A percentile compares a stretch with the other conserved stretches of the same genome.
Evolutionary conservation across 2,888 invertebrate species (phyloP).

Genomic region (Drosophila meridionalis): DNA sequence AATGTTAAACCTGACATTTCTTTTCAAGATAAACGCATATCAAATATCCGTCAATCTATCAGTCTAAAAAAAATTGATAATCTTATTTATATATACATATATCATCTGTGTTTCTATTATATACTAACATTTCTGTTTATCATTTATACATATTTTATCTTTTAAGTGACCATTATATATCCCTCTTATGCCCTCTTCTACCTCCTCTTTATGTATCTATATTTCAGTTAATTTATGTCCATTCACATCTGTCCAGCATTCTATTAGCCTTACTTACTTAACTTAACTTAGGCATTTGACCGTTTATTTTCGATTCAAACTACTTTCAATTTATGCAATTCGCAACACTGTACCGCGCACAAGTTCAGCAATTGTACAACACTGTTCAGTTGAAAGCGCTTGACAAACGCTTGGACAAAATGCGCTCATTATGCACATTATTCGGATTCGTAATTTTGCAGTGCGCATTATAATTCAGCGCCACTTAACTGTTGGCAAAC

Average conservation of each 20-base stretch:
- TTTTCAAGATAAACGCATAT: neutral
- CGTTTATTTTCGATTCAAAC: neutral
- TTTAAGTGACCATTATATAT: no score
- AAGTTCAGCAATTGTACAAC: slow-evolving; percentile 8
- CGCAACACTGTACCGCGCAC: neutral
- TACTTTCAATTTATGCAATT: slow-evolving; percentile 4
- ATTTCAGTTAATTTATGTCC: neutral
- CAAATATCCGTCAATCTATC: no score
- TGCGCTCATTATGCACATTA: slow-evolving; percentile 46
- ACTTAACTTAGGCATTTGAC: neutral
- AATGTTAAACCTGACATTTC: no score
- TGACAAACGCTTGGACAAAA: slow-evolving; percentile 39
- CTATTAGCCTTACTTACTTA: neutral
- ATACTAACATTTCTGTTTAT: no score
- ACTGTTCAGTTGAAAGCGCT: slow-evolving; percentile 31
- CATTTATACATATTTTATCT: no score
- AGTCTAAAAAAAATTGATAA: no score
- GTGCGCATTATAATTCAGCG: slow-evolving; percentile 52
- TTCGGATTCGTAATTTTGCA: slow-evolving; percentile 41
- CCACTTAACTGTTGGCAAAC: slow-evolving; percentile 74
- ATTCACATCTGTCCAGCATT: no score
- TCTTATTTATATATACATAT: no score
- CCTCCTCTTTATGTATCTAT: no score
- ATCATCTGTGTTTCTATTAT: no score
- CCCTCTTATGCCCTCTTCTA: no score